Evolutionary conservation across 2,888 invertebrate genomes (phyloP), one percentile per base, ranked within the genome.

Genomic region (Ypsolopha sequella): DNA sequence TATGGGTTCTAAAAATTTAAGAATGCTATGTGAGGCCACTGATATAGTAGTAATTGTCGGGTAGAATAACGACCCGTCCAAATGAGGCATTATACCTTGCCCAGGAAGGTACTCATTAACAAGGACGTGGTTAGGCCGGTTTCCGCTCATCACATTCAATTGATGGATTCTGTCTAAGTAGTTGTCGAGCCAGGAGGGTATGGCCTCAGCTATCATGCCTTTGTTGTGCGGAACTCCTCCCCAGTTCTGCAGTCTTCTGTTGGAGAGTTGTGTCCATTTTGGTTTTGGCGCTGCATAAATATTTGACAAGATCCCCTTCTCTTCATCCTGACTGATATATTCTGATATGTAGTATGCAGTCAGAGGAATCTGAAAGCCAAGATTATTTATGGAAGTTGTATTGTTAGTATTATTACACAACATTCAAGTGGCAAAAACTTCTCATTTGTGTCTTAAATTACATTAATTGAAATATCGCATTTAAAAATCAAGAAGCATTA

Each of bases 1-100:
- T 48, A 70, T 62, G 33, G 85, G 86, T 65, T 90, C 84, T 56
- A 91, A 90, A 74, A 98, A 97, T 70, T 96, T 94, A 45, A 99
- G 86, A n/a, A 98, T 75, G 9, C 94, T 94, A 70, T 97, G 95
- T 0, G 97, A 95, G 0, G 97, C 97, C 61, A 97, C 91, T 48
- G 93, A 95, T 53, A 99, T 92, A 0, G 99, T 99, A 13, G 96
- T 93, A 52, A 99, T 95, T 10, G 93, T 93, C 0, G 98, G 98
- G 74, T 92, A 92, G 75, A 98, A 99, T 11, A 99, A 80, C 0
- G 96, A 94, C 0, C 99, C 99, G 82, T 99, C 99, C 33, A 94
- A 91, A 82, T 99, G 99, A 1, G 98, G 95, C 94, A 99, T 94
- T 55, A 99, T 98, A 10, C 99, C 99, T 81, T 99, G 97, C 0